Percentiles rank a stretch among this genome's conserved stretches.
Conservation (phyloP, 2,113 vertebrate species). For the Excalfactoria chinensis region DNA sequence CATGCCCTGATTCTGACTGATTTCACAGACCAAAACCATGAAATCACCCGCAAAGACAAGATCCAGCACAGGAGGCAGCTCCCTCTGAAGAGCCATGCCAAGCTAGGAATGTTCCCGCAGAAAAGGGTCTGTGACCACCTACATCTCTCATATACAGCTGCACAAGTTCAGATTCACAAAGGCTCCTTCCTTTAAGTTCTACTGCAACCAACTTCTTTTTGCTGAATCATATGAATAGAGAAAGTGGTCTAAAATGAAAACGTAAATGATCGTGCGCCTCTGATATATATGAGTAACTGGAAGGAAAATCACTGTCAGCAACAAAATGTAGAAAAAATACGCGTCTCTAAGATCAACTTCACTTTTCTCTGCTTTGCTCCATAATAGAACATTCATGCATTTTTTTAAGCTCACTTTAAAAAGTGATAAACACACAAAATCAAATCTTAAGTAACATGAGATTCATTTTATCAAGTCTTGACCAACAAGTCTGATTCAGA, state of each 20-base stretch:
- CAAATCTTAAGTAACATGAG: neutral
- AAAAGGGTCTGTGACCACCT: too few relatives aligned
- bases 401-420: neutral
- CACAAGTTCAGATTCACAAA: neutral
- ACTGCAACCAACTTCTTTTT: neutral
- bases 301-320: neutral
- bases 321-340: neutral
- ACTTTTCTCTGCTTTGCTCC: neutral
- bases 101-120: neutral
- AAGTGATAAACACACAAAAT: neutral
- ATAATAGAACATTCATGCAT: neutral
- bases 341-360: neutral
- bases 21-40: neutral
- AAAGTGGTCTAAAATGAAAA: constrained; percentile 47
- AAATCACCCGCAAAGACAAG: neutral
- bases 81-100: too few relatives aligned
- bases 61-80: neutral
- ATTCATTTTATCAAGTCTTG: neutral
- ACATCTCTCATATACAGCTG: neutral
- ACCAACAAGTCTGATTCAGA: neutral
- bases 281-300: neutral
- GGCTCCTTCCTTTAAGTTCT: neutral
- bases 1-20: neutral
- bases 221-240: constrained; percentile 23
- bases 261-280: neutral